Evolutionary conservation across 2,113 vertebrate species (phyloP).

Genomic region (Sylvietta virens): DNA sequence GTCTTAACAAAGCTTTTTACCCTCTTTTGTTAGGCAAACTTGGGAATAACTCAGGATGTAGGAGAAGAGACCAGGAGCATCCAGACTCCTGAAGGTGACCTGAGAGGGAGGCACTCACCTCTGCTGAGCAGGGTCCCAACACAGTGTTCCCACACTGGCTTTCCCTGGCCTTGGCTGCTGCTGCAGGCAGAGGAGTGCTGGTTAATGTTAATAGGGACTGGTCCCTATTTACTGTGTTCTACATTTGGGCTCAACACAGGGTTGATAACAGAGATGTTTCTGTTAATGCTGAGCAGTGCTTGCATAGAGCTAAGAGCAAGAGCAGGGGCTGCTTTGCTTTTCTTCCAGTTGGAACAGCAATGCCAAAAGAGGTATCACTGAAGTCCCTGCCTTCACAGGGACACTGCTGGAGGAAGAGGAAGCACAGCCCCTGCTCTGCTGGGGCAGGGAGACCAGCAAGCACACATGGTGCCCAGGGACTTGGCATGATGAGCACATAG

Average conservation of each 20-base stretch:
- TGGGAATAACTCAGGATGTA: neutral
- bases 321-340: neutral
- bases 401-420: neutral
- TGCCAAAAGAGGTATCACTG: neutral
- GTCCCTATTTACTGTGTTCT: too few relatives aligned
- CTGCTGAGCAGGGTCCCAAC: slow-evolving; percentile 25
- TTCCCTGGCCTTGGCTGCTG: slow-evolving; percentile 66
- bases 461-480: fast-evolving
- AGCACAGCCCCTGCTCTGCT: neutral
- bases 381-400: neutral
- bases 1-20: neutral
- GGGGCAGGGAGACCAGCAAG: neutral
- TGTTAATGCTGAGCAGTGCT: neutral
- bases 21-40: neutral
- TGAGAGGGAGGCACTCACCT: slow-evolving; percentile 58
- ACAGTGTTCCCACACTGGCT: neutral
- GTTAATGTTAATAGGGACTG: neutral
- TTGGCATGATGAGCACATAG: neutral
- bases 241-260: neutral
- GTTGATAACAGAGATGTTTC: neutral
- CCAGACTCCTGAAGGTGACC: neutral
- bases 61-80: neutral
- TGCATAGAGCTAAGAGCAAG: neutral
- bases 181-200: slow-evolving; percentile 42
- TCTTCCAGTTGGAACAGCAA: neutral